Percentiles rank a stretch among this genome's conserved stretches.
Evolutionary conservation across 2,113 vertebrate genomes (phyloP).

Genomic region (Illadopsis cleaveri): DNA sequence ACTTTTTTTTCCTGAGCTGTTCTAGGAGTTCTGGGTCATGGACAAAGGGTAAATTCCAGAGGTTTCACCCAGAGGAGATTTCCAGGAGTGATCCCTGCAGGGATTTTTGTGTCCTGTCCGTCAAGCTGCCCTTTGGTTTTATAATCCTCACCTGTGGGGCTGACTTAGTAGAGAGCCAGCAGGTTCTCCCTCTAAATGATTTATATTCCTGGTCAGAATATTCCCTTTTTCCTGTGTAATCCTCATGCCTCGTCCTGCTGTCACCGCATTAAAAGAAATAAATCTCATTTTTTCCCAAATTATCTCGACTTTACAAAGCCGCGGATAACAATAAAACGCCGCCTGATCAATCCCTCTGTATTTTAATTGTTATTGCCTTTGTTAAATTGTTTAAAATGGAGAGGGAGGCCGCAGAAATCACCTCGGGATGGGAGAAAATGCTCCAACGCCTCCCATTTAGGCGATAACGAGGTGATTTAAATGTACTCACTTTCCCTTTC

Average conservation of each 20-base stretch:
- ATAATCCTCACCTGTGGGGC: background rate
- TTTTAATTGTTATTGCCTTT: background rate
- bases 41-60: background rate
- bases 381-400: background rate
- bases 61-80: background rate
- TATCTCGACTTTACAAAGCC: accelerated
- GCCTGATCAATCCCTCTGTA: background rate
- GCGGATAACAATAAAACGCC: accelerated
- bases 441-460: background rate
- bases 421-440: background rate
- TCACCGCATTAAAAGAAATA: too few species aligned
- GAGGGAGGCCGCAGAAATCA: background rate
- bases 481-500: background rate
- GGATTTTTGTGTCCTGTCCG: background rate
- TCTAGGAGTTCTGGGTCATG: background rate
- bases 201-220: background rate
- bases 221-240: accelerated
- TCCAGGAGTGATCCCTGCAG: background rate
- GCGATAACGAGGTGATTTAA: background rate
- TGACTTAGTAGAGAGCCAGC: background rate
- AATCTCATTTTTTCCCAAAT: background rate
- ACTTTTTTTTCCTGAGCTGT: background rate
- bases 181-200: background rate
- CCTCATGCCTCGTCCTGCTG: background rate
- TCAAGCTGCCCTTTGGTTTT: background rate